Base-by-base conservation (phyloP, 2,113 vertebrate genomes). In the Odontesthes bonariensis region DNA sequence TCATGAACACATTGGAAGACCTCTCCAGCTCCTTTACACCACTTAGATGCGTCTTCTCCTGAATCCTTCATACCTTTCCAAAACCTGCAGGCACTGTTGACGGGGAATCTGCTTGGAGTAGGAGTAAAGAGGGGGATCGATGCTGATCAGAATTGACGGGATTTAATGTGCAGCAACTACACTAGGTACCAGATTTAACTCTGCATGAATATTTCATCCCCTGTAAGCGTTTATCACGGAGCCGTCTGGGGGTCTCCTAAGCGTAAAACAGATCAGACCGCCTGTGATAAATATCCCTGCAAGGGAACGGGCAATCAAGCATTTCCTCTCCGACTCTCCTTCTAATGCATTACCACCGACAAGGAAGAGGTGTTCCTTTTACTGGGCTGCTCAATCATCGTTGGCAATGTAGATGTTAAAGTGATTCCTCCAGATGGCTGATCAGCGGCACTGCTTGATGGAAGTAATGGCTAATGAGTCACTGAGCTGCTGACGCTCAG, bases 181-280 rank as follows among this genome's bases (percentile, higher is more conserved):
- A 84, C 75, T 62, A 82, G 82, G 88, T 91, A 93, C 90, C 86
- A 89, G 91, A 91, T 92, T 93, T 93, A 93, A 91, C 85, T 89
- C 83, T 17, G 76, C 79, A 89, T 93, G 86, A 93, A 91, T 93
- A 93, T 94, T 93, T 93, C 80, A 91, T 92, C 68, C 47, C 31
- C 62, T 89, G 74, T 85, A 88, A 88, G 82, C 77, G 51, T 91
- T 93, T 94, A 93, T 91, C 92, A 89, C 74, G 68, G 77, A 69
- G 65, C 81, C 57, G 76, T 88, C 88, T 79, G 76, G 81, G 82
- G 89, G 86, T 84, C 81, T 88, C 86, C 83, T 74, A 69, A 84
- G 86, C 47, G 32, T 82, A 71, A 91, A 88, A 64, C 77, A 89
- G 73, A 82, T 85, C 35, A 40, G 75, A 53, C 46, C 4, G 73